A percentile compares a stretch with the other conserved stretches of the same genome.
These are phyloP conservation scores for Camelus bactrianus DNA, from an alignment of 2,113 vertebrate species.

Conservation along the genomic window DNA sequence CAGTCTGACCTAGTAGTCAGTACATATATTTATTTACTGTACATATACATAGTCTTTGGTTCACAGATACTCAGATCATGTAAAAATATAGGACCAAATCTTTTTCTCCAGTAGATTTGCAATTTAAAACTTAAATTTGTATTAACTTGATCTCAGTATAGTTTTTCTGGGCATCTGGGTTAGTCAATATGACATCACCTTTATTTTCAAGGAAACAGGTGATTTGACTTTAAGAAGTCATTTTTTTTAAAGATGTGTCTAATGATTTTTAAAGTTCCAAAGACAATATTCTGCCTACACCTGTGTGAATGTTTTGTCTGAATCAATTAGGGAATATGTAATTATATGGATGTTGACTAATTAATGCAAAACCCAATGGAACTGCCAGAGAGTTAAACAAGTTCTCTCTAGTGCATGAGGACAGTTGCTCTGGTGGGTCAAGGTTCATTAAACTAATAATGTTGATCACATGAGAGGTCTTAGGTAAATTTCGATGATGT, in stretches of 20 bases:
- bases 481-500: background rate
- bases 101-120: background rate
- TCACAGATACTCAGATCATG: background rate
- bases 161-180: background rate
- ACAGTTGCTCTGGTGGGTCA: constrained; percentile 33
- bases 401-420: background rate
- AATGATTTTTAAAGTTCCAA: constrained; percentile 27
- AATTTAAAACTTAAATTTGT: background rate
- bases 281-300: constrained; percentile 42
- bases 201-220: background rate
- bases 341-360: constrained; percentile 51
- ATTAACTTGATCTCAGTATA: background rate
- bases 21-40: background rate
- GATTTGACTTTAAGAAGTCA: background rate
- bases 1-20: background rate
- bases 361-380: constrained; percentile 33
- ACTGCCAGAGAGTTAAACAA: background rate
- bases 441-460: constrained; percentile 39
- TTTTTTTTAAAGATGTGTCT: background rate
- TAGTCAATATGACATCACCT: background rate
- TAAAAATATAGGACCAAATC: background rate
- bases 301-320: constrained; percentile 57
- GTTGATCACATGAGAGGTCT: background rate
- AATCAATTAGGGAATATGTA: constrained; percentile 39
- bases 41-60: background rate